A percentile compares a stretch with the other conserved stretches of the same genome.
phyloP scores from a whole-genome alignment of 1,140 invertebrate species.

The Macrobrachium nipponense region DNA sequence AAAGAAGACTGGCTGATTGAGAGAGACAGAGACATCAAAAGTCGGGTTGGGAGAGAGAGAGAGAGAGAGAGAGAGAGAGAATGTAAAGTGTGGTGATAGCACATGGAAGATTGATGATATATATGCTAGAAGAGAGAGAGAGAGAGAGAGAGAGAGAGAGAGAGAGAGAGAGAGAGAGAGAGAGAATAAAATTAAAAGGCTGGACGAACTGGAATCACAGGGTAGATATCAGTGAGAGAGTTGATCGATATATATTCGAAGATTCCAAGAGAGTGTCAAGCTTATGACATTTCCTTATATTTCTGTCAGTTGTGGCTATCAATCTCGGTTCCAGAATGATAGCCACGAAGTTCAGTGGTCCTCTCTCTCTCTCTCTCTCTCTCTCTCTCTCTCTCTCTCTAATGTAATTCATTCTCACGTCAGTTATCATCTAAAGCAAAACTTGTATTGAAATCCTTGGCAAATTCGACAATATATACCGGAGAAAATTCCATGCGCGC shows the following conservation, averaged over 20 bases:
- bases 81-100: no score
- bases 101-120: no score
- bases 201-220: no score
- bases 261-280: no score
- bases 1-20: background rate
- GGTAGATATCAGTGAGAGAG: no score
- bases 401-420: conserved; percentile 23
- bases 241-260: no score
- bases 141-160: background rate
- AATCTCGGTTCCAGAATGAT: background rate
- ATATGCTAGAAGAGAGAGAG: background rate
- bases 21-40: background rate
- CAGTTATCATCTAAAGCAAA: background rate
- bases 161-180: background rate
- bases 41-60: background rate
- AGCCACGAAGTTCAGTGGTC: background rate
- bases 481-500: no score
- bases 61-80: no score
- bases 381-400: conserved; percentile 35
- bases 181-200: background rate
- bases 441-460: no score
- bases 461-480: no score
- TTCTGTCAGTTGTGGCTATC: background rate
- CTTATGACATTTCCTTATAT: no score
- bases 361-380: conserved; percentile 2